Evolutionary conservation across 1,140 invertebrate genomes (phyloP).

Genomic region (Orussus abietinus): DNA sequence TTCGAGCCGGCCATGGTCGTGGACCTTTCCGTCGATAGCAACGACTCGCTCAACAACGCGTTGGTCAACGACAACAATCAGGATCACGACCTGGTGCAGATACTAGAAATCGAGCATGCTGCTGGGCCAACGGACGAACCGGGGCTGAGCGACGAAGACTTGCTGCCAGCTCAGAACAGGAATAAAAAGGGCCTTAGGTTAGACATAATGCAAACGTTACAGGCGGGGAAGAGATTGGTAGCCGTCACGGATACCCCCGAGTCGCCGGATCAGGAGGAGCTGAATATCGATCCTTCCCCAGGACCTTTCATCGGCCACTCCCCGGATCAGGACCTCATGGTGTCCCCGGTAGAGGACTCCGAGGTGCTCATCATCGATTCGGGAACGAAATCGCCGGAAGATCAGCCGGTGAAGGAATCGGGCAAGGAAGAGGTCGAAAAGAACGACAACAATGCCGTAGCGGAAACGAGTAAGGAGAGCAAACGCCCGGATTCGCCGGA

Average conservation of each 20-base stretch:
- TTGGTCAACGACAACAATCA: constrained; percentile 43
- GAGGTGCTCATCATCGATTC: constrained; percentile 63
- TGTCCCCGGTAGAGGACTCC: constrained; percentile 55
- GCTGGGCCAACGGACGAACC: constrained; percentile 38
- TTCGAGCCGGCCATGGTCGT: constrained; percentile 61
- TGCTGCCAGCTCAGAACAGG: constrained; percentile 28
- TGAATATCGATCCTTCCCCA: constrained; percentile 49
- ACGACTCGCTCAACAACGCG: constrained; percentile 57
- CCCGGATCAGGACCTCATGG: constrained; percentile 45
- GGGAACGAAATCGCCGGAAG: constrained; percentile 58
- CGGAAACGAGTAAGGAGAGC: constrained; percentile 31
- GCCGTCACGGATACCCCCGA: constrained; percentile 52
- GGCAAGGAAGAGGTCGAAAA: constrained; percentile 58
- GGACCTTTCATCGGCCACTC: constrained; percentile 42
- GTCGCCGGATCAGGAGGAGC: constrained; percentile 56
- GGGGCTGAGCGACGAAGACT: constrained; percentile 40
- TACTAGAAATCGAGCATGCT: constrained; percentile 47
- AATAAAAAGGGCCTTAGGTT: constrained; percentile 43
- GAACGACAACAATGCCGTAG: constrained; percentile 43
- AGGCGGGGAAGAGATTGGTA: constrained; percentile 36
- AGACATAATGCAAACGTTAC: constrained; percentile 39
- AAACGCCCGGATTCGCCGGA: constrained; percentile 10
- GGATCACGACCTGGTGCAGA: constrained; percentile 45
- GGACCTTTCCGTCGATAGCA: constrained; percentile 57
- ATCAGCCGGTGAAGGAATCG: constrained; percentile 60